Conservation (phyloP, 2,797 vertebrate species). For the Cyprinella venusta region DNA sequence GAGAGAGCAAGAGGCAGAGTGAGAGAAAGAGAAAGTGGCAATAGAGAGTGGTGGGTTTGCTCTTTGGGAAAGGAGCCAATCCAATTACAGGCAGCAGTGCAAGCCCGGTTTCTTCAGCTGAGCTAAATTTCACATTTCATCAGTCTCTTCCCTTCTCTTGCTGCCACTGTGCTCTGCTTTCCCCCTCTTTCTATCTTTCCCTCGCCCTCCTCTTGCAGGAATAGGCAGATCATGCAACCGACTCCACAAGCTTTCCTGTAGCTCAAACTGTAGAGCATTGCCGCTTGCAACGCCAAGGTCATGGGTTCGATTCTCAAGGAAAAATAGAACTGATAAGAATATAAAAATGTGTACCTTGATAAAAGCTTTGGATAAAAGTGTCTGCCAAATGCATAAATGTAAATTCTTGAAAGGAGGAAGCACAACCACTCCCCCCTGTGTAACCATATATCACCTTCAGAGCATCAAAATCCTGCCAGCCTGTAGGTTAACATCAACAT, state of each 20-base stretch:
- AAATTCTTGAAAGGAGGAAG: slow-evolving; percentile 33
- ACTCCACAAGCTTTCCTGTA: not conserved
- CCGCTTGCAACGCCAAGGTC: too few species aligned
- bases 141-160: slow-evolving; percentile 65
- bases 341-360: too few species aligned
- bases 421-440: slow-evolving; percentile 14
- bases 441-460: slow-evolving; percentile 1
- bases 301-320: too few species aligned
- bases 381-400: too few species aligned
- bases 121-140: slow-evolving; percentile 81
- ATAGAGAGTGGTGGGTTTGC: slow-evolving; percentile 62
- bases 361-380: too few species aligned
- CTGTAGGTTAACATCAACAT: slow-evolving; percentile 30
- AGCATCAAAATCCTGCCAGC: slow-evolving; percentile 32
- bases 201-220: slow-evolving; percentile 46
- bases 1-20: slow-evolving; percentile 25
- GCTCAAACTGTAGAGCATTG: too few species aligned
- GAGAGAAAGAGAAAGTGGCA: slow-evolving; percentile 47
- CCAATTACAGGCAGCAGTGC: slow-evolving; percentile 85
- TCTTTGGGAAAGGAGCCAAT: slow-evolving; percentile 85
- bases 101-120: slow-evolving; percentile 74
- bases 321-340: too few species aligned
- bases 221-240: slow-evolving; percentile 21
- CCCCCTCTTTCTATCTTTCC: slow-evolving; percentile 40
- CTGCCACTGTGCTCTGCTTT: slow-evolving; percentile 32